Evolutionary conservation across 2,113 vertebrate species (phyloP).

Genomic region (Caranx melampygus): DNA sequence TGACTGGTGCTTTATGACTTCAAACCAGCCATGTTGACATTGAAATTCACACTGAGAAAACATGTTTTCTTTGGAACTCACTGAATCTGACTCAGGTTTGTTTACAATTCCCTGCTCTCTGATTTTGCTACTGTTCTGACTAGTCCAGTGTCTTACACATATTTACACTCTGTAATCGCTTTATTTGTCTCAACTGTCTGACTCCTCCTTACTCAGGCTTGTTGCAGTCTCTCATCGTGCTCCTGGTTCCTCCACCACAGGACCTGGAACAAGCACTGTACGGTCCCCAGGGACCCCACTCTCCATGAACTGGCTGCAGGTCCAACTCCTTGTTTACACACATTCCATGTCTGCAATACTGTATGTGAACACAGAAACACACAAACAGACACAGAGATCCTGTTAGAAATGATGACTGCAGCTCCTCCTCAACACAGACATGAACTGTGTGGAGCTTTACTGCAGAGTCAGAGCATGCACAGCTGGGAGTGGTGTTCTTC

Average conservation of each 20-base stretch:
- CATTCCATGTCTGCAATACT: constrained; percentile 94
- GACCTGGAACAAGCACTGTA: constrained; percentile 93
- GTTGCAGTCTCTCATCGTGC: constrained; percentile 90
- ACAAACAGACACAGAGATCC: constrained; percentile 25
- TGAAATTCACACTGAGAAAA: constrained; percentile 5
- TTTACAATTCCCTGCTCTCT: constrained; percentile 1
- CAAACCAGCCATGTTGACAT: not conserved
- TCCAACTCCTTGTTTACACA: constrained; percentile 94
- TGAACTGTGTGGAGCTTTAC: constrained; percentile 2
- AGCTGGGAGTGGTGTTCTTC: constrained; percentile 55
- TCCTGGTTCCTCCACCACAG: constrained; percentile 96
- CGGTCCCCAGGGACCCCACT: constrained; percentile 95
- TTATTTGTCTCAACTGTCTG: not conserved
- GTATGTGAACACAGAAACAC: constrained; percentile 52
- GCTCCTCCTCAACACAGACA: constrained; percentile 43
- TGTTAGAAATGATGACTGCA: constrained; percentile 20
- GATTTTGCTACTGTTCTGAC: not conserved
- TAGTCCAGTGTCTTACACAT: not conserved
- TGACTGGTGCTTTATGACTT: constrained; percentile 15
- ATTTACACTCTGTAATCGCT: not conserved
- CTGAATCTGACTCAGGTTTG: not conserved
- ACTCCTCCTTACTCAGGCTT: constrained; percentile 90
- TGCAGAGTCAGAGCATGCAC: constrained; percentile 41
- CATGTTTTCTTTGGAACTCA: not conserved
- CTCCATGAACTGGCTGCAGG: constrained; percentile 89